Base-by-base conservation (phyloP, 2,888 invertebrate genomes). In the Sphecodes monilicornis region DNA sequence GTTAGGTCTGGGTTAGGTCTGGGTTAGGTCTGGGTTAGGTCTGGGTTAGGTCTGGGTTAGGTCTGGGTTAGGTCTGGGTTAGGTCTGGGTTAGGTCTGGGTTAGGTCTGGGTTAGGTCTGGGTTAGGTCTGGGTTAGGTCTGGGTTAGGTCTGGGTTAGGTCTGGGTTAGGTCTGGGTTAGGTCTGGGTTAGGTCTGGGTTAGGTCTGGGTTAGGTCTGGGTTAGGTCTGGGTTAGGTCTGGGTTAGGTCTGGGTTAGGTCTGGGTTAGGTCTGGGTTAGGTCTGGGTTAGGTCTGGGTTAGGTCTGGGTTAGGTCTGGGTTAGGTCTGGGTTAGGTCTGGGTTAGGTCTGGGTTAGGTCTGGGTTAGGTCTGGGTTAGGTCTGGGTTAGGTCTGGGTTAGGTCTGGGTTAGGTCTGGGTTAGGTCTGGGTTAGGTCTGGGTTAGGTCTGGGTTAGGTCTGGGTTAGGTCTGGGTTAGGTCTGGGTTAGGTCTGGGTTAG, bases 1-100 rank as follows among this genome's bases (percentile, higher is more conserved):
- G 60, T 60, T 60, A 60, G 60, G 60, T 60, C 60, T 60, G 60
- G 60, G 60, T 60, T 60, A 60, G 60, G 60, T 60, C 60, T 60
- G 60, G 60, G 60, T 60, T 60, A 60, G 60, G 60, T 60, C 60
- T 60, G 60, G 60, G 60, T 60, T 60, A 60, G 60, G 60, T 60
- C 60, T 60, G 60, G 60, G 60, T 60, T 60, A 60, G 60, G 60
- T 60, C 60, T 60, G 60, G 60, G 60, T 60, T 60, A 60, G 60
- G 60, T 60, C 60, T 26, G 60, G 60, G 60, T 60, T 60, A 60
- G 60, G 60, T 60, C 60, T 60, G 60, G 60, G 60, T 60, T 60
- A 60, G 60, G 60, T 60, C 60, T 60, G 60, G 60, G 60, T 60
- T 60, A 60, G 60, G 60, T 60, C 60, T 60, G 60, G 60, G 60